Conservation (phyloP, 1,140 invertebrate species). For the Aphis craccivora region DNA sequence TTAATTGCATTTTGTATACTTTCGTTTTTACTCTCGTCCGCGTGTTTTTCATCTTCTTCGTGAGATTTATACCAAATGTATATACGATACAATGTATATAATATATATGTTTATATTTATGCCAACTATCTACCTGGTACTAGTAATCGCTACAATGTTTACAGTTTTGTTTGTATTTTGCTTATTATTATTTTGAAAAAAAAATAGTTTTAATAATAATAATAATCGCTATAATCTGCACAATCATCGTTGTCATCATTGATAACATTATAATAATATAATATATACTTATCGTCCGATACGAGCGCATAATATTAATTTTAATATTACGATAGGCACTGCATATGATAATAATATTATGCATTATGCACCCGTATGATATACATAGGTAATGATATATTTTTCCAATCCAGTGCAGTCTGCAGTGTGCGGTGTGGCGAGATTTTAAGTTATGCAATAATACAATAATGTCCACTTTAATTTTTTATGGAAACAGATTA, state of each 20-base stretch:
- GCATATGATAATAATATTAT: background rate
- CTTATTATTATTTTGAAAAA: background rate
- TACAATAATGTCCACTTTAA: background rate
- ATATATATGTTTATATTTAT: background rate
- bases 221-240: background rate
- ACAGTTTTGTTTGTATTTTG: background rate
- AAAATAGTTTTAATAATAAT: background rate
- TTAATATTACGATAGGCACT: background rate
- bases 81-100: too few relatives aligned
- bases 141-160: background rate
- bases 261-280: background rate
- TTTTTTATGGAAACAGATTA: background rate
- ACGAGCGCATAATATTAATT: background rate
- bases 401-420: background rate
- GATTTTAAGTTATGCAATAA: background rate
- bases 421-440: background rate
- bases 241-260: background rate
- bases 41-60: conserved; percentile 13
- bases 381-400: background rate
- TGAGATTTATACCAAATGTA: background rate
- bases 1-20: conserved; percentile 55
- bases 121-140: background rate
- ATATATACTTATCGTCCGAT: background rate
- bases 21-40: conserved; percentile 48
- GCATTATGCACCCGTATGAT: background rate